Conservation (phyloP, 1,140 invertebrate genomes). For the Pogonomyrmex californicus region DNA sequence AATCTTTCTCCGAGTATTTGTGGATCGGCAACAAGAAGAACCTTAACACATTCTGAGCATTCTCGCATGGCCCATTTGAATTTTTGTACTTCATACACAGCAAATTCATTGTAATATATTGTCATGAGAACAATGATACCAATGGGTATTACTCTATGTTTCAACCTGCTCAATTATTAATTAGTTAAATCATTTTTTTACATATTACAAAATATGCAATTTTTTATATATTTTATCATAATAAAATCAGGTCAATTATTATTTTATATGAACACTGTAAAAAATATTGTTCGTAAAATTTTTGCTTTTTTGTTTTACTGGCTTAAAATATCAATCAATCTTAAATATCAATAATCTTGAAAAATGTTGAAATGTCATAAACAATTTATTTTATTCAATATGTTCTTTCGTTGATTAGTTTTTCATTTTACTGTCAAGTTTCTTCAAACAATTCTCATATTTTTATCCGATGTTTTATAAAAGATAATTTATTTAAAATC, state of each 20-base stretch:
- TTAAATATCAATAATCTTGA: not conserved
- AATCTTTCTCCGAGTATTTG: slow-evolving; percentile 94
- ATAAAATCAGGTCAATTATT: not conserved
- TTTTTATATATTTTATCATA: no score
- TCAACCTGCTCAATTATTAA: slow-evolving; percentile 75
- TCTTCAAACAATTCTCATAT: not conserved
- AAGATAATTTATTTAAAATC: not conserved
- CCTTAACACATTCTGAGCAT: slow-evolving; percentile 89
- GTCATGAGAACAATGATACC: slow-evolving; percentile 76
- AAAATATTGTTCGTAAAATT: no score
- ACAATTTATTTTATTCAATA: not conserved
- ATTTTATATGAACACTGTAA: no score
- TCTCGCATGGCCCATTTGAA: slow-evolving; percentile 87
- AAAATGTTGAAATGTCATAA: not conserved
- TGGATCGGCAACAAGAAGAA: slow-evolving; percentile 96
- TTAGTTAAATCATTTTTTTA: not conserved
- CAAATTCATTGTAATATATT: slow-evolving; percentile 88
- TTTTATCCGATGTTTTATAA: slow-evolving; percentile 14
- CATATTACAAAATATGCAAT: no score
- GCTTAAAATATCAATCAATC: not conserved
- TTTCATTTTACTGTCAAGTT: not conserved
- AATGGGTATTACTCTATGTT: slow-evolving; percentile 79
- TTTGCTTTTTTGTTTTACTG: not conserved
- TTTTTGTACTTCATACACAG: slow-evolving; percentile 87
- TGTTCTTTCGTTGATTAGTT: not conserved